Evolutionary conservation across 2,797 vertebrate species (phyloP).

Genomic region (Scarus forsteni): DNA sequence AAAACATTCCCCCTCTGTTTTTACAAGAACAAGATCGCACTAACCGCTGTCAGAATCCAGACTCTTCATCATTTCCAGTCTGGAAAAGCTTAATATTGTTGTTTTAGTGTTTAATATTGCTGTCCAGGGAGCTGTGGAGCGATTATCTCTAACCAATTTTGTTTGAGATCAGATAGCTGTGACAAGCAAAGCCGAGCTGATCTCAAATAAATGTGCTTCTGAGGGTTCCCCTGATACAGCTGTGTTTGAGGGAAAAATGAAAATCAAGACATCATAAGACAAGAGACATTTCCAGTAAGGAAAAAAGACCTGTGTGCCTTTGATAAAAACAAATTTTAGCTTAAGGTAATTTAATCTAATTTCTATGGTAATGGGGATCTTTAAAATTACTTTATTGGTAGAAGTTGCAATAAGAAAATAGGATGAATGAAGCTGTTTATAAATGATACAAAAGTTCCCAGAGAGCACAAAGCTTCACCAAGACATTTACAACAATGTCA

Average conservation of each 20-base stretch:
- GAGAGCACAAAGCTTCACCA: no score
- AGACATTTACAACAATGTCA: no score
- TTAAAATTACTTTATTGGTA: no score
- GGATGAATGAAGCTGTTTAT: no score
- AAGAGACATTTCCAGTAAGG: no score
- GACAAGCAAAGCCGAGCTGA: conserved; percentile 15
- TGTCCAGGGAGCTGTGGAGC: conserved; percentile 24
- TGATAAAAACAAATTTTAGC: no score
- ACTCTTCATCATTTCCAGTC: conserved; percentile 18
- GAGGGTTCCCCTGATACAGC: conserved; percentile 13
- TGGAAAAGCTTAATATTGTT: conserved; percentile 41
- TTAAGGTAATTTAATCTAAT: no score
- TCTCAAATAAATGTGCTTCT: conserved; percentile 5
- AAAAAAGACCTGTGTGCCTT: no score
- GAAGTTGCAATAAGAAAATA: no score
- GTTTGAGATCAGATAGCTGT: conserved; percentile 11
- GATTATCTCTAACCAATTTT: conserved; percentile 32
- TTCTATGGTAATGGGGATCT: no score
- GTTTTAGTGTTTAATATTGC: conserved; percentile 35
- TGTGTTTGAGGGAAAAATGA: conserved; percentile 16
- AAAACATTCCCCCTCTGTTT: conserved; percentile 65
- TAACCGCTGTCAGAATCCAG: conserved; percentile 32
- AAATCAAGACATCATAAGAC: no score
- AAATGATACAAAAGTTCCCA: no score
- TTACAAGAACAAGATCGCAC: conserved; percentile 42